phyloP scores from a whole-genome alignment of 2,797 vertebrate species.

The Danio albolineatus region DNA sequence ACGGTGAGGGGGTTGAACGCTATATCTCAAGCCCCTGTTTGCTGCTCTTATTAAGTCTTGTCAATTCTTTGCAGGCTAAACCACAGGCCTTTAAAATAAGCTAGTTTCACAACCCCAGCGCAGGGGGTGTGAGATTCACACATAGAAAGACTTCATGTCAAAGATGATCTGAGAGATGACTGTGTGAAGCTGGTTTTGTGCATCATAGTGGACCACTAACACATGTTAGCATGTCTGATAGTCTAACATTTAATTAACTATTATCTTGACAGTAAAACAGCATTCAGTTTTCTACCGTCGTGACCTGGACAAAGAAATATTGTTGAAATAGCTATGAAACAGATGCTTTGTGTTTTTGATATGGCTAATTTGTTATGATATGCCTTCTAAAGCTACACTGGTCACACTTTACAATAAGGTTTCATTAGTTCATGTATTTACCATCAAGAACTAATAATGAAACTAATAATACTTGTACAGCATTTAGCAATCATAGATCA shows the following conservation, averaged over 20 bases:
- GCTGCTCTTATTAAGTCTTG: slow-evolving; percentile 4
- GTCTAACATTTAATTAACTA: neutral
- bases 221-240: neutral
- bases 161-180: slow-evolving; percentile 10
- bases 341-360: neutral
- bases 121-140: neutral
- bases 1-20: neutral
- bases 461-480: too few species aligned
- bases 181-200: slow-evolving; percentile 1
- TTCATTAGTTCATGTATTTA: too few species aligned
- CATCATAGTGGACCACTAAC: neutral
- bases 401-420: too few species aligned
- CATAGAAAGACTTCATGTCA: neutral
- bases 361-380: neutral
- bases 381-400: neutral
- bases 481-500: too few species aligned
- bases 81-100: slow-evolving; percentile 38
- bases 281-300: neutral
- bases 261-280: neutral
- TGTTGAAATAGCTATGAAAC: neutral
- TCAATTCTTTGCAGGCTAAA: slow-evolving; percentile 27
- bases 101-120: neutral
- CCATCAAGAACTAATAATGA: too few species aligned
- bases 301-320: neutral
- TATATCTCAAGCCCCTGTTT: neutral